Evolutionary conservation across 1,140 invertebrate genomes (phyloP), one percentile per base, ranked within the genome.

Genomic region (Oscheius sp.): DNA sequence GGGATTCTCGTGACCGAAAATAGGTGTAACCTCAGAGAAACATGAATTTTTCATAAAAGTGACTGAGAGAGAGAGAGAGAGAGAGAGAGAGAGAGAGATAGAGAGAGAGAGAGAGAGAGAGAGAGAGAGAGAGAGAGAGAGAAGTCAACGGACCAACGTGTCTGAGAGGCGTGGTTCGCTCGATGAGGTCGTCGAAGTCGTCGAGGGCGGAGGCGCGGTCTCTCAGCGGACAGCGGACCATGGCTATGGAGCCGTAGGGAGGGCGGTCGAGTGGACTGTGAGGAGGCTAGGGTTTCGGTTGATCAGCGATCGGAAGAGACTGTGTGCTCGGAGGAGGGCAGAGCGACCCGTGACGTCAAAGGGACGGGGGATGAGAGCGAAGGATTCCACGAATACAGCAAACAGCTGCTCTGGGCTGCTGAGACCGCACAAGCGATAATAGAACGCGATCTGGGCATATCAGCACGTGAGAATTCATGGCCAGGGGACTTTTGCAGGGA

Each of bases 221-320:
- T 7, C 49, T 15, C 15, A 55, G 7, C 15, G 15, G 15, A 4
- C 49, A 55, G 49, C 15, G 28, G 49, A 55, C 49, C 49, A 55
- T 55, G 38, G n/a, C 49, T 55, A n/a, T 55, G 49, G 7, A 55
- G 49, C 23, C 7, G 7, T 26, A 26, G 38, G 38, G n/a, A 42
- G 10, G 38, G 38, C 61, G 61, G 15, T 55, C 49, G 28, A 55
- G 49, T 55, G 49, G 49, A 55, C 49, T 55, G 49, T 55, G 49
- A 55, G 49, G 28, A 26, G 28, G 15, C 49, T 55, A 55, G 49
- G 28, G 49, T 55, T 55, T 20, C 49, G 49, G 49, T 26, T 55
- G 49, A 55, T 55, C 49, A 55, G 49, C 49, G 23, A 55, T 55
- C 49, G 49, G 23, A 55, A 55, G 49, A 55, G 49, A 55, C 49